Evolutionary conservation across 2,888 invertebrate genomes (phyloP), one percentile per base, ranked within the genome.

Genomic region (Troides aeacus): DNA sequence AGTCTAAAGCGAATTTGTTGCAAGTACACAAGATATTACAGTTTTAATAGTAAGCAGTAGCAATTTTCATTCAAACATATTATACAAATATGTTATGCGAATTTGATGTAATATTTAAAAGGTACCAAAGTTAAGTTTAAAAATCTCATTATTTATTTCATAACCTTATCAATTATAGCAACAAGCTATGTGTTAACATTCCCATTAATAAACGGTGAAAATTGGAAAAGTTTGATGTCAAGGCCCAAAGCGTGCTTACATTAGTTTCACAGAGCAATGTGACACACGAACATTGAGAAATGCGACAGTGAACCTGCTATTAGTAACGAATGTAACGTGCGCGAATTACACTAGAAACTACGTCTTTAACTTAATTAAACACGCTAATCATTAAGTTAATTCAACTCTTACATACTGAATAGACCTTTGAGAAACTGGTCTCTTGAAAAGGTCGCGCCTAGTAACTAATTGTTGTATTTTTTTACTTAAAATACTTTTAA

Each of bases 251-350:
- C 50, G 53, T 42, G 17, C 60, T 30, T 61, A 64, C 30, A 17
- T 53, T 23, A 42, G n/a, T 61, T 64, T 64, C 64, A 60, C 60
- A 61, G 56, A 58, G 30, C 21, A 60, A 62, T 36, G 4, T 24
- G 56, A 59, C 53, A 57, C 61, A 66, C 62, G 65, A 63, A 64
- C 50, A 50, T 64, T 46, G 57, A 12, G 57, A 68, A 67, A 62
- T 18, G 46, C 66, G 61, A 30, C 65, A 58, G 8, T 65, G 65
- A 65, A 65, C 58, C 68, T 68, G 46, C 36, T 53, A n/a, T 18
- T 7, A 53, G n/a, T 8, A 53, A 53, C n/a, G 18, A 53, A n/a
- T 18, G n/a, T n/a, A 30, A 6, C 53, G 7, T n/a, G 18, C 18
- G 6, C 53, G n/a, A 53, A 53, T n/a, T 53, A 53, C n/a, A 53